Percentiles rank a stretch among this genome's conserved stretches.
These are phyloP conservation scores for Oreamnos americanus DNA, from an alignment of 2,113 vertebrate genomes.

Conservation along the genomic window DNA sequence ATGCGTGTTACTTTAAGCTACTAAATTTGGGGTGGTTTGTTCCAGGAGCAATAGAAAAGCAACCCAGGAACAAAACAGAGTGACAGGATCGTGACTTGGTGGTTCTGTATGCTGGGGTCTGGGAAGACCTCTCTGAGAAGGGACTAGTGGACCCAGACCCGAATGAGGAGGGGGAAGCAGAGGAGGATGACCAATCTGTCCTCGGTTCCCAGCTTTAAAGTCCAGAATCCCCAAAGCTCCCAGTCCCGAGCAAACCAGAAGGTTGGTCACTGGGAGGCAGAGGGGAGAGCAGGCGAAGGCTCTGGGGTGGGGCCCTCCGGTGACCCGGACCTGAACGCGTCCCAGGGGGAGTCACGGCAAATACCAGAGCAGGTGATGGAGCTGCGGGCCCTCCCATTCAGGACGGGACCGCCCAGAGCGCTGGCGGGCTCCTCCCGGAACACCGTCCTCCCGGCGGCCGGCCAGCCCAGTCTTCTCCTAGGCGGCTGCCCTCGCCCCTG, in stretches of 20 bases:
- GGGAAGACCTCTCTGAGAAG: not conserved
- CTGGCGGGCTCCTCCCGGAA: not conserved
- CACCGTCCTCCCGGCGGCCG: not conserved
- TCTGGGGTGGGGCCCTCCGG: not conserved
- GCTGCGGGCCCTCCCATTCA: not conserved
- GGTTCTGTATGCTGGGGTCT: not conserved
- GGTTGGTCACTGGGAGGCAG: not conserved
- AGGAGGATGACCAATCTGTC: rapidly evolving
- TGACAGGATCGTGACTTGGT: not conserved
- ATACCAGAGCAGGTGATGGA: not conserved
- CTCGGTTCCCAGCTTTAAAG: not conserved
- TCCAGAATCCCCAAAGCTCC: not conserved
- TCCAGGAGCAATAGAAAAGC: not conserved
- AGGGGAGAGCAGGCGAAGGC: not conserved
- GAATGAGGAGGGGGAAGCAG: not conserved
- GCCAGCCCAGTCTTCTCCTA: not conserved
- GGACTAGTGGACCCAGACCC: not conserved
- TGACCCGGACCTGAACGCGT: rapidly evolving
- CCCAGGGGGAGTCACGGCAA: not conserved
- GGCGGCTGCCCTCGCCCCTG: not conserved
- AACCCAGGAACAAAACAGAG: not conserved
- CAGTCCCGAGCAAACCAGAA: rapidly evolving
- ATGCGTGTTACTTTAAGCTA: not conserved
- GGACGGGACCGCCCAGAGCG: not conserved
- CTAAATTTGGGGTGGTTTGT: not conserved